These are phyloP conservation scores for Paradisaea rubra DNA, from an alignment of 2,113 vertebrate genomes.

Conservation along the genomic window DNA sequence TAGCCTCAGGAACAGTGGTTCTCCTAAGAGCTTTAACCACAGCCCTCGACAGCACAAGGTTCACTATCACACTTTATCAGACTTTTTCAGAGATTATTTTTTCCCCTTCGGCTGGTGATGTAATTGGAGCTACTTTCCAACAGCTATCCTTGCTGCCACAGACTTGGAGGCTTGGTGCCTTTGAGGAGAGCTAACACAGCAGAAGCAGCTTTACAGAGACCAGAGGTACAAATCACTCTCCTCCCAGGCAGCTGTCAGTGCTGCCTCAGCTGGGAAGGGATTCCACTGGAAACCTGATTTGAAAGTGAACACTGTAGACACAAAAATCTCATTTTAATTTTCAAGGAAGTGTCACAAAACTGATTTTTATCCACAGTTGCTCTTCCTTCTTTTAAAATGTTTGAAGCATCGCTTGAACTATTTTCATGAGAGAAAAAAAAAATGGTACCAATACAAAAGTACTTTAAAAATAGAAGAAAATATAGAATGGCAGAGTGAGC, in stretches of 20 bases:
- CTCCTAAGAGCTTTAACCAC: background rate
- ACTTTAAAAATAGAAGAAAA: background rate
- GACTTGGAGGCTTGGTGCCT: background rate
- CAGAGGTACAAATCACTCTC: background rate
- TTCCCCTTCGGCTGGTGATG: background rate
- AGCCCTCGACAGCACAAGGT: background rate
- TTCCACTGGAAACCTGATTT: background rate
- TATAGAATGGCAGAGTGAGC: background rate
- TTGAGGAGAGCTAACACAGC: background rate
- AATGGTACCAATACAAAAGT: background rate
- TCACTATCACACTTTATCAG: background rate
- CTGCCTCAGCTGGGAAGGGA: background rate
- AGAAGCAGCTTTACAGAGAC: background rate
- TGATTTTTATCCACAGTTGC: background rate
- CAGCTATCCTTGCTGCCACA: background rate
- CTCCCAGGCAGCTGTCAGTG: background rate
- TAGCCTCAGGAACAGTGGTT: background rate
- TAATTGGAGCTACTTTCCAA: background rate
- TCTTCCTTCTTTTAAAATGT: background rate
- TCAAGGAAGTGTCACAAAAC: background rate
- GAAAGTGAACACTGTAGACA: background rate
- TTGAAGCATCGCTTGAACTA: background rate
- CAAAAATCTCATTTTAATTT: background rate
- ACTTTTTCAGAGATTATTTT: background rate
- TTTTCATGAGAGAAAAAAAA: background rate